Conservation (phyloP, 2,797 vertebrate species). For the Serranus cabrilla region DNA sequence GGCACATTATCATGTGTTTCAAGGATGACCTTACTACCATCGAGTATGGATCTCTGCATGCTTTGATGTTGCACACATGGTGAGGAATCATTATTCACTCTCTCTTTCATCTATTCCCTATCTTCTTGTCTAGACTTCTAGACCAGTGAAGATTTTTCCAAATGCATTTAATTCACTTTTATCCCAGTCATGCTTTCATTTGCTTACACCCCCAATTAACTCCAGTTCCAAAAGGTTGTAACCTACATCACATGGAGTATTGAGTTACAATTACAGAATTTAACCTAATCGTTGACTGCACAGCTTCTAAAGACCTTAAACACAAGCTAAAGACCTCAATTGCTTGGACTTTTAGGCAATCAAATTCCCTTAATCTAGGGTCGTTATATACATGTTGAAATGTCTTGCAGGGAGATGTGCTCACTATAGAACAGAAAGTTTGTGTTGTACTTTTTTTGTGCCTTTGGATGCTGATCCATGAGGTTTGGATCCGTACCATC, state of each 20-base stretch:
- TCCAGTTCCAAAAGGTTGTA: conserved; percentile 37
- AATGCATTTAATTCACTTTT: conserved; percentile 55
- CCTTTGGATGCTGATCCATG: conserved; percentile 30
- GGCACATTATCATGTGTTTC: conserved; percentile 49
- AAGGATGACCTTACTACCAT: conserved; percentile 29
- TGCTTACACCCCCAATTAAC: conserved; percentile 52
- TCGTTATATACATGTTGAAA: conserved; percentile 22
- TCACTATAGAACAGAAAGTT: conserved; percentile 18
- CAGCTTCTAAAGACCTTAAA: conserved; percentile 58
- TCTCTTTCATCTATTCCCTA: conserved; percentile 44
- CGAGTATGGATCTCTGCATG: conserved; percentile 19
- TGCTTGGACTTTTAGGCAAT: conserved; percentile 35
- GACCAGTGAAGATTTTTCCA: conserved; percentile 45
- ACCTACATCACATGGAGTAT: conserved; percentile 49
- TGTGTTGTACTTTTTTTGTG: conserved; percentile 24
- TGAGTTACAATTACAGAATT: conserved; percentile 57
- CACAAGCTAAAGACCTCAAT: conserved; percentile 43
- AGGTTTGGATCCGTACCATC: conserved; percentile 27
- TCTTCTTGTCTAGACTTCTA: conserved; percentile 58
- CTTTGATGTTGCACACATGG: conserved; percentile 63
- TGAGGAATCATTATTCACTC: conserved; percentile 36
- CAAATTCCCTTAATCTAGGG: conserved; percentile 32
- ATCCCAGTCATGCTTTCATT: conserved; percentile 58
- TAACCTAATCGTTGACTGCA: conserved; percentile 48
- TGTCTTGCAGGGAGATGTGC: conserved; percentile 1